Conservation (phyloP, 2,797 vertebrate species). For the Alca torda region DNA sequence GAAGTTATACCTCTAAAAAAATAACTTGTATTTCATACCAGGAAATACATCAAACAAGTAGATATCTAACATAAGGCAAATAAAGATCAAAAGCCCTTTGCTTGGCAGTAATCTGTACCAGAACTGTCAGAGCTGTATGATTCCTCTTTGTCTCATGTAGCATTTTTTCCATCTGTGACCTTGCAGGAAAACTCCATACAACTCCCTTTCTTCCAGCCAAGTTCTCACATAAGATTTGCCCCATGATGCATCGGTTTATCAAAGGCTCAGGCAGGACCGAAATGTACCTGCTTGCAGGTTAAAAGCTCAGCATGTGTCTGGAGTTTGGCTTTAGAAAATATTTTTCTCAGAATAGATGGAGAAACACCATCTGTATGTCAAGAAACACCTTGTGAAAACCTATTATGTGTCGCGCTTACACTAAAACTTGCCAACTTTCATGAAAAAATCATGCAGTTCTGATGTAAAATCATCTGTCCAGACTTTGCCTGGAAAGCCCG, state of each 20-base stretch:
- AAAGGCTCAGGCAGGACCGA: neutral
- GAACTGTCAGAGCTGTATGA: neutral
- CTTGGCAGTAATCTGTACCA: neutral
- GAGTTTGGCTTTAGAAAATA: neutral
- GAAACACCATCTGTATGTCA: neutral
- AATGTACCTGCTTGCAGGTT: neutral
- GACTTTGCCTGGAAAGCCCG: neutral
- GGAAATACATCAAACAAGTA: neutral
- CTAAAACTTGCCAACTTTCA: neutral
- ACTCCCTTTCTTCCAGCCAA: neutral
- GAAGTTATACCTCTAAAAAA: neutral
- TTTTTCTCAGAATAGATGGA: neutral
- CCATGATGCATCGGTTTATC: neutral
- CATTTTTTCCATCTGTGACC: neutral
- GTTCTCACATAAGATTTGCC: neutral
- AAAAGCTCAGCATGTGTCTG: neutral
- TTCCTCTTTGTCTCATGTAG: neutral
- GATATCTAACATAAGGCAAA: neutral
- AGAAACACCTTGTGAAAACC: neutral
- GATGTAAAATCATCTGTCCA: neutral
- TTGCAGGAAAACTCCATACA: neutral
- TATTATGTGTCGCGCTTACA: neutral
- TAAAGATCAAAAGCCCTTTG: neutral
- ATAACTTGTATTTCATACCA: neutral
- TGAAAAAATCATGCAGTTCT: neutral